Evolutionary conservation across 2,113 vertebrate species (phyloP), one percentile per base, ranked within the genome.

Genomic region (Parotia lawesii): DNA sequence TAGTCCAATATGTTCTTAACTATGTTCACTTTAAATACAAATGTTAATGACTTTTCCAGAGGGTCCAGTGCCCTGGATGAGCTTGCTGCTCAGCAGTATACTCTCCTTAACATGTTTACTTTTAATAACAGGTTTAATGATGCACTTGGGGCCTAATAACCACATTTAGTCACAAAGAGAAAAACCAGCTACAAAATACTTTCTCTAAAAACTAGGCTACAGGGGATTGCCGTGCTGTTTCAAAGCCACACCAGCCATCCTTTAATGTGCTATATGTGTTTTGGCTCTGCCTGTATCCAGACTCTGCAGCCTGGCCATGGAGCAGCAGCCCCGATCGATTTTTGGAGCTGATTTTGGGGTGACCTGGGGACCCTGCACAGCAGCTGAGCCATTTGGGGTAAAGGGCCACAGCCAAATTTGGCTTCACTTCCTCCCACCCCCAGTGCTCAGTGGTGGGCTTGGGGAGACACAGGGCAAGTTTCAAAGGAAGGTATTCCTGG

Each of bases 61-160:
- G 94, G 92, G 88, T 95, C 90, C 79, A 62, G 92, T 2, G 1
- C 72, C 65, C 75, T 92, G 90, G 76, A 84, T 78, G 76, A 92
- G 89, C 72, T 89, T 86, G 79, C 73, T 86, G 27, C 18, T 23
- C 65, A 74, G 56, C 61, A 77, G 76, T 8, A 54, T 22, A 37
- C n/a, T 74, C 83, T 92, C 40, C 48, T 89, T 51, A 92, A 67
- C 65, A 8, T 61, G 89, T 75, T 93, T 90, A 31, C 83, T 92
- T 90, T 96, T 96, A 96, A 93, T 96, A 96, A 96, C 86, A 93
- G 80, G 72, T 35, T 95, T 95, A 93, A 96, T 89, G 83, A 93
- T 96, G 94, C 91, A 93, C 95, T 96, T 60, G 3, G 56, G 86
- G 96, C 95, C 90, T 96, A 94, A 96, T 95, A 94, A 88, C 82